Percentiles rank a stretch among this genome's conserved stretches.
Evolutionary conservation across 35 echinoderm and acorn worm species (phyloP).

Genomic region (Anneissia japonica): DNA sequence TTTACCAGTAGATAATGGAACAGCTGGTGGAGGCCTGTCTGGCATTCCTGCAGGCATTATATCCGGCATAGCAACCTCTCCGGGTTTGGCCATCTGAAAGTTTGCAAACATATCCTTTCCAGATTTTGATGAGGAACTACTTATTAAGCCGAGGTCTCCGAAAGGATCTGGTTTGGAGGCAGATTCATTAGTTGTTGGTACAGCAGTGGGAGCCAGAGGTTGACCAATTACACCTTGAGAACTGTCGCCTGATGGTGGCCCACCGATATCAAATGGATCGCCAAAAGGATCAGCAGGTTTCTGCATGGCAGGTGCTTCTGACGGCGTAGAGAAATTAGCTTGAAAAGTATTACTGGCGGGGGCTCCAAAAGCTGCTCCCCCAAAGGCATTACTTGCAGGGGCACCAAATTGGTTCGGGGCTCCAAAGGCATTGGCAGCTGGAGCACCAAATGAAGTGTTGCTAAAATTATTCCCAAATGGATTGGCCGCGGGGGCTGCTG

Average conservation of each 20-base stretch:
- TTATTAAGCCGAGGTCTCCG: slow-evolving; percentile 52
- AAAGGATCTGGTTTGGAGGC: slow-evolving; percentile 72
- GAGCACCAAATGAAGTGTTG: not conserved
- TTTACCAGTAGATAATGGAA: not conserved
- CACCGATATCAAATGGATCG: slow-evolving; percentile 2
- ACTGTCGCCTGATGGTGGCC: not conserved
- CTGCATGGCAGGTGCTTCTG: not conserved
- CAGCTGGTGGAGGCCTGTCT: not conserved
- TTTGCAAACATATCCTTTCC: slow-evolving; percentile 69
- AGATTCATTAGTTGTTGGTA: slow-evolving; percentile 11
- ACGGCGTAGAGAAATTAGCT: not conserved
- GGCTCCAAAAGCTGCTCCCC: not conserved
- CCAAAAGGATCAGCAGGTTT: not conserved
- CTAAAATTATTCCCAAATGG: not conserved
- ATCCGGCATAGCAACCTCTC: slow-evolving; percentile 63
- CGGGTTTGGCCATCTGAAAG: slow-evolving; percentile 89
- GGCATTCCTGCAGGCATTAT: not conserved
- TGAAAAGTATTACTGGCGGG: not conserved
- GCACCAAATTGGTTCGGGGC: not conserved
- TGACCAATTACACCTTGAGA: slow-evolving; percentile 19
- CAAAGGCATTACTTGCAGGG: slow-evolving; percentile 8
- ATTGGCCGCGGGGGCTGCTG: not conserved
- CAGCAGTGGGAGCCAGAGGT: slow-evolving; percentile 13
- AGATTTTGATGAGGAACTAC: slow-evolving; percentile 21
- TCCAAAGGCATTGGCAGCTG: not conserved